Evolutionary conservation across 2,888 invertebrate genomes (phyloP).

Genomic region (Xanthorhoe designata): DNA sequence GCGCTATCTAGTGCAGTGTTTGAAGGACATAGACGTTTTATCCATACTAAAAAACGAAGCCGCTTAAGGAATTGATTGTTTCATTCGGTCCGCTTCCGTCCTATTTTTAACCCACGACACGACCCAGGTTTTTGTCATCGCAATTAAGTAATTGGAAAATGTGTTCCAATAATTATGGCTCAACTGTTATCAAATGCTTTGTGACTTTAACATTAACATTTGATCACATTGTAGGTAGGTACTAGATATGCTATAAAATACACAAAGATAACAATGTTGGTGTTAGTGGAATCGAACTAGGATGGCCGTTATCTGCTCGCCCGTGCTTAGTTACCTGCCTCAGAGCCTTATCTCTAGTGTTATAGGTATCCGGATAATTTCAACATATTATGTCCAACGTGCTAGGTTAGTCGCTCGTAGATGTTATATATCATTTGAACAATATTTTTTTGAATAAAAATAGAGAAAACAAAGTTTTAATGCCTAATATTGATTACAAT

Average conservation of each 20-base stretch:
- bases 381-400: constrained; percentile 14
- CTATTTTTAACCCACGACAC: too few species aligned
- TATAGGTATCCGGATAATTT: constrained; percentile 7
- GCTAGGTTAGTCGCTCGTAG: neutral
- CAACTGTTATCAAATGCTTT: neutral
- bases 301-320: constrained; percentile 19
- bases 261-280: constrained; percentile 20
- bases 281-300: constrained; percentile 16
- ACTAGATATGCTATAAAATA: constrained; percentile 12
- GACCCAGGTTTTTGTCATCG: too few species aligned
- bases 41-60: too few species aligned
- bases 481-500: too few species aligned
- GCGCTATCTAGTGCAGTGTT: neutral
- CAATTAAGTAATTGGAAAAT: too few species aligned
- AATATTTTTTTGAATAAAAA: neutral
- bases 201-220: constrained; percentile 10
- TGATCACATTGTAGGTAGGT: constrained; percentile 2
- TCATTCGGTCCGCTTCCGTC: too few species aligned
- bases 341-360: constrained; percentile 15
- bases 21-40: neutral
- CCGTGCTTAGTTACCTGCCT: constrained; percentile 8
- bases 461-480: neutral
- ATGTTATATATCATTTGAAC: neutral
- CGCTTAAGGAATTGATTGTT: too few species aligned
- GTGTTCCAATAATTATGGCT: neutral